A percentile compares a stretch with the other conserved stretches of the same genome.
Evolutionary conservation across 2,888 invertebrate species (phyloP).

Genomic region (Leptura quadrifasciata): DNA sequence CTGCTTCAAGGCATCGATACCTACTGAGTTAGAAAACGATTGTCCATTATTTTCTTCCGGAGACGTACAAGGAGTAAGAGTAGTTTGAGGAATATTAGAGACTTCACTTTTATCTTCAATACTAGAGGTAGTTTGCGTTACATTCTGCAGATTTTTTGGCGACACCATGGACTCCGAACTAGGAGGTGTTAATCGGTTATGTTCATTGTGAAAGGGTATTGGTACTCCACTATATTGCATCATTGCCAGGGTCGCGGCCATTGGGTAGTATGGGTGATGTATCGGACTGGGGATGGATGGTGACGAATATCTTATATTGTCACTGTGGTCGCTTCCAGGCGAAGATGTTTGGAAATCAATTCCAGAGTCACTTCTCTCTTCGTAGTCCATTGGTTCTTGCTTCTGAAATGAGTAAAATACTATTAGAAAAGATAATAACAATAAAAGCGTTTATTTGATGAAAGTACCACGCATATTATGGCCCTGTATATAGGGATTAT

Average conservation of each 20-base stretch:
- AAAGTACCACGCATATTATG: neutral
- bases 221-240: conserved; percentile 13
- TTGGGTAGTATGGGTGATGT: conserved; percentile 65
- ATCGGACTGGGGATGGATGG: conserved; percentile 44
- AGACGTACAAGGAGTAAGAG: conserved; percentile 71
- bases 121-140: neutral
- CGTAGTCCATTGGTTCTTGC: conserved; percentile 74
- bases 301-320: conserved; percentile 48
- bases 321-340: conserved; percentile 75
- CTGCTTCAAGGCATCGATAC: conserved; percentile 69
- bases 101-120: neutral
- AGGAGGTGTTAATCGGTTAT: conserved; percentile 77
- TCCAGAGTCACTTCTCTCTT: conserved; percentile 76
- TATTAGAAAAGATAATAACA: neutral
- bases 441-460: conserved; percentile 35
- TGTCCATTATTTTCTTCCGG: conserved; percentile 55
- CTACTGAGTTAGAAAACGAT: conserved; percentile 69
- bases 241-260: conserved; percentile 26
- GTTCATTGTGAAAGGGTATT: conserved; percentile 16
- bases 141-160: conserved; percentile 49
- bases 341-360: conserved; percentile 79
- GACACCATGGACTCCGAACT: conserved; percentile 73
- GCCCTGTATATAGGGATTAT: conserved; percentile 19
- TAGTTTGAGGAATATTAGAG: conserved; percentile 67
- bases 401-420: conserved; percentile 73